These are phyloP conservation scores for Tetramorium simillimum DNA, from an alignment of 1,140 invertebrate genomes.

Conservation along the genomic window DNA sequence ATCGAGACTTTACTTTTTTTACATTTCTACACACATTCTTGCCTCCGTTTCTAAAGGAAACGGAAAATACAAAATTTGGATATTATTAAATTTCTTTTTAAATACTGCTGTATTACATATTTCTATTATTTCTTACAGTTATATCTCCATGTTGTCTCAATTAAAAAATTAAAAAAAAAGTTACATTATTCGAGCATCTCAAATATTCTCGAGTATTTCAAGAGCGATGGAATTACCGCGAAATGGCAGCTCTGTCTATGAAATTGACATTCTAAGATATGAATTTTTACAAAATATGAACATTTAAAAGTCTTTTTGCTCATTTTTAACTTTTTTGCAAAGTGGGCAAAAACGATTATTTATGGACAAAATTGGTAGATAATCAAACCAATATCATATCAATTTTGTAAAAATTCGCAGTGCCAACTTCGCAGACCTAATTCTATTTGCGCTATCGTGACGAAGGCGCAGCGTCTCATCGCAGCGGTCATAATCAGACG, in stretches of 20 bases:
- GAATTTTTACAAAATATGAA: too few species aligned
- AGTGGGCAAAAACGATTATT: too few species aligned
- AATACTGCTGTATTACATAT: too few species aligned
- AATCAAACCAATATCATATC: too few species aligned
- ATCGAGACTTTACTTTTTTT: neutral
- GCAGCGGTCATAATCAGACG: slow-evolving; percentile 22
- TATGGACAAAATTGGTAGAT: too few species aligned
- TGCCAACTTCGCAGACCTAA: neutral
- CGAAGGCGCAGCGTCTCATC: neutral
- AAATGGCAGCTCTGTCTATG: neutral
- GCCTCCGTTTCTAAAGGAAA: neutral
- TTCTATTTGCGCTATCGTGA: slow-evolving; percentile 8
- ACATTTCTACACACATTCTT: neutral
- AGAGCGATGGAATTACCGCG: neutral
- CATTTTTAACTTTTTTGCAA: too few species aligned
- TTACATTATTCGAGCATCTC: neutral
- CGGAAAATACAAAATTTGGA: neutral
- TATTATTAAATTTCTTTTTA: neutral
- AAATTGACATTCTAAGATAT: too few species aligned
- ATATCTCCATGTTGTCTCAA: neutral
- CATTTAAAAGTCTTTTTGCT: too few species aligned
- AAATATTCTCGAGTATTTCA: neutral
- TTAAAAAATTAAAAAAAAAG: neutral
- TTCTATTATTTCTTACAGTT: neutral
- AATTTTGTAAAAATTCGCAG: too few species aligned